Evolutionary conservation across 1,140 invertebrate species (phyloP), one percentile per base, ranked within the genome.

Genomic region (Drosophila nigromelanica): DNA sequence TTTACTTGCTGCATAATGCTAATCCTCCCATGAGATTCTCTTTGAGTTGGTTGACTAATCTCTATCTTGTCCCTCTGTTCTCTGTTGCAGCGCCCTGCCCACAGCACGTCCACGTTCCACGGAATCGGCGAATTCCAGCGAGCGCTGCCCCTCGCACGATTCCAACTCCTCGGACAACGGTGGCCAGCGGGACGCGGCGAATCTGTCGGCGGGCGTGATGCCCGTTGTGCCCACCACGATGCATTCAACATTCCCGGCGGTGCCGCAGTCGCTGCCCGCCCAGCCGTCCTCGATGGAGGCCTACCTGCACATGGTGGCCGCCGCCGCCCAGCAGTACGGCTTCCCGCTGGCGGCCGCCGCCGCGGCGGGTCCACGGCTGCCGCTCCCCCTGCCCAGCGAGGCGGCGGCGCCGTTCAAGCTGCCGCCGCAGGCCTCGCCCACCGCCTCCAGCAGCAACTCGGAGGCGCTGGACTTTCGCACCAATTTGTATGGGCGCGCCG

Each of bases 201-300:
- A 92, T 93, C 85, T 93, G 92, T 92, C 56, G 92, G 47, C 39
- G 4, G 68, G 87, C 90, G 72, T 71, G 24, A 39, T 69, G 87
- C 92, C 90, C 76, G 80, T 92, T 66, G 63, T 93, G 90, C 91
- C 91, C 76, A 92, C 87, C 8, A 91, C 92, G 8, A 37, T 70
- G 27, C 92, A 93, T 1, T 92, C 82, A 21, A 78, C 90, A 83
- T 90, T 90, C 76, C 86, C 90, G 61, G 80, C 82, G 39, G 78
- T 89, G 75, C 90, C 90, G 72, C 85, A 89, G 42, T 78, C 95
- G 4, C 89, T 96, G 77, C 95, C 95, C 55, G 94, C 95, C 15
- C 95, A 96, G 89, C 95, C 95, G 5, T 95, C 95, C 24, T 95
- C 95, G 2, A 95, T 96, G 93, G 96, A 96, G 50, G 96, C 95